phyloP scores from a whole-genome alignment of 2,113 vertebrate genomes.

The Marcusenius ussheri region DNA sequence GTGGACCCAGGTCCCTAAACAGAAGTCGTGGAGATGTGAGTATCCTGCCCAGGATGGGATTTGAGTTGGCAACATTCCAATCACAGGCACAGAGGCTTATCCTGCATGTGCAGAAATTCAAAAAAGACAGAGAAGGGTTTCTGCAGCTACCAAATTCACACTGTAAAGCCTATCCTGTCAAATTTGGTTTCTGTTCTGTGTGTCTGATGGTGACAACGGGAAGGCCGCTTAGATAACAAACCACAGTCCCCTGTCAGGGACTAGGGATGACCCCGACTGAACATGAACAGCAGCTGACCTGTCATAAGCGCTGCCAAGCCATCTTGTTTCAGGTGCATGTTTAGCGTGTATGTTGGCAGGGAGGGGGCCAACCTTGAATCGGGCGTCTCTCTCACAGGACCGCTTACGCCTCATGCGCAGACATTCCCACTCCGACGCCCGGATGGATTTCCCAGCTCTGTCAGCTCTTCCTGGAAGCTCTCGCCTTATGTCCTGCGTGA shows the following conservation, averaged over 20 bases:
- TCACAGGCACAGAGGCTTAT: neutral
- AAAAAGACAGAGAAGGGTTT: neutral
- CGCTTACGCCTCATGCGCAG: neutral
- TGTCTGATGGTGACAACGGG: neutral
- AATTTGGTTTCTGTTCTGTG: neutral
- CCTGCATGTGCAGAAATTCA: neutral
- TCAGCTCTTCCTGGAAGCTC: neutral
- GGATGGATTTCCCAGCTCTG: neutral
- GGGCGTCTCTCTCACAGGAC: neutral
- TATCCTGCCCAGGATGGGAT: too few species aligned
- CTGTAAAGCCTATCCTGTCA: neutral
- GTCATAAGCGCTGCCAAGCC: neutral
- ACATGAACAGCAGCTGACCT: neutral
- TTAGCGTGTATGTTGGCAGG: neutral
- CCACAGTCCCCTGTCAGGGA: neutral
- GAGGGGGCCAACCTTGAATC: neutral
- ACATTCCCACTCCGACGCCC: neutral
- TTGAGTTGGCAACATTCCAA: neutral
- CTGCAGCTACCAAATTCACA: neutral
- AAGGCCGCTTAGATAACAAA: neutral
- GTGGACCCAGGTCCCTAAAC: too few species aligned
- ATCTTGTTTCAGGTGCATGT: neutral
- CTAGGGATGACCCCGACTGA: neutral
- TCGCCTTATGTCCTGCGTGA: neutral
- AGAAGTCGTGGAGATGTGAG: too few species aligned